Evolutionary conservation across 2,113 vertebrate genomes (phyloP), one percentile per base, ranked within the genome.

Genomic region (Muntiacus muntjak): DNA sequence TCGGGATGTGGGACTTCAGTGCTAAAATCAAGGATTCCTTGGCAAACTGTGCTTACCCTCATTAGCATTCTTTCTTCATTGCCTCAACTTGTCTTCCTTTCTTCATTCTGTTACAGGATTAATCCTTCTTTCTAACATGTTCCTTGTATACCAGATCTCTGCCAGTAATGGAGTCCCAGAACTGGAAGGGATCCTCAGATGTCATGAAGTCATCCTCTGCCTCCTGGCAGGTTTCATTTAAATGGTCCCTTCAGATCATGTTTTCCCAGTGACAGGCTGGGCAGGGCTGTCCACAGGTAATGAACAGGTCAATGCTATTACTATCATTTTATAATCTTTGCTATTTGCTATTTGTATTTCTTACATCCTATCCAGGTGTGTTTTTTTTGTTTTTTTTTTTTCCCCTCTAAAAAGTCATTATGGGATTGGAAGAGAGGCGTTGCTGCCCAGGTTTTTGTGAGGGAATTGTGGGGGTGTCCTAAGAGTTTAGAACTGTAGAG

Each of bases 291-390:
- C 43, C 82, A 71, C 52, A 79, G 87, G 15, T 17, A 58, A 71
- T 54, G 14, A 81, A 28, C 16, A 16, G 21, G 28, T 45, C 4
- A 8, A 23, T 71, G 64, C 7, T 76, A 30, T 33, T 64, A 78
- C 55, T 4, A 5, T 76, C 5, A 25, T 52, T 81, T 58, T 82
- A 82, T 43, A 83, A 45, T 85, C 45, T 52, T 86, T 81, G 43
- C 23, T 86, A 6, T 64, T 81, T 95, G 30, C 40, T 89, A 23
- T 82, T 89, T 92, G 85, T 76, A 93, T 97, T 87, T 90, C 81
- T 94, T 95, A 57, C 15, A 23, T 89, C 40, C 71, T 79, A 57
- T 0, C 13, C 16, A 60, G 4, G 36, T 62, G 15, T 52, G 33
- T 62, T 19, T 52, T 79, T 85, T 57, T 64, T 23, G 30, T 55